Evolutionary conservation across 2,113 vertebrate genomes (phyloP), one percentile per base, ranked within the genome.

Genomic region (Corythornis cristatus): DNA sequence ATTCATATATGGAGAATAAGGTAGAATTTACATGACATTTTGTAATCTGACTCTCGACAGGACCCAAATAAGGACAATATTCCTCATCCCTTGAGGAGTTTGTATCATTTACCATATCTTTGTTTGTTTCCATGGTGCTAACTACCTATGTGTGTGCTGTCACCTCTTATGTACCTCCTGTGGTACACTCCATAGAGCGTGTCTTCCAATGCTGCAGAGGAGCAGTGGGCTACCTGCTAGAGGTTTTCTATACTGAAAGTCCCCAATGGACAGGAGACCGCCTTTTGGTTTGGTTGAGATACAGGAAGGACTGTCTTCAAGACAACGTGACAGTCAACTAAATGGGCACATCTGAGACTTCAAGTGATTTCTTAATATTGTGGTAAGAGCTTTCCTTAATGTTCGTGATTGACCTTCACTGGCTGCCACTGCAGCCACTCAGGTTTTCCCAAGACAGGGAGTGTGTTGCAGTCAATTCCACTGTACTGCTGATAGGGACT

Each of bases 321-420:
- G 61, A 54, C 14, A 42, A 85, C 12, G 29, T 67, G 29, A 64
- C 68, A 77, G 82, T 43, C 40, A 70, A 45, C 28, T 45, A 21
- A 77, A 53, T 2, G 48, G 58, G 45, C 37, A 62, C 28, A 51
- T 33, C 11, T 80, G 62, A 86, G 82, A 89, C 10, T 26, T 58
- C 64, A 35, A 0, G 1, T 66, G 85, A 21, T 91, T 82, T 93
- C 50, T 73, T 37, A 57, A 1, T 20, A 15, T 13, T 65, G 46
- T 51, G 75, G 83, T 66, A 80, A 89, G 29, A 89, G 11, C 50
- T 83, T 89, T 91, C 67, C 42, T 62, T 89, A 33, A 42, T 11
- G 20, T 29, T 82, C 21, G 0, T 16, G 35, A 42, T 86, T 0
- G 1, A n/a, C 78, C 67, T 89, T 66, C 42, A 42, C 6, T 18